Evolutionary conservation across 2,113 vertebrate species (phyloP), one percentile per base, ranked within the genome.

Genomic region (Malurus alboscapulatus): DNA sequence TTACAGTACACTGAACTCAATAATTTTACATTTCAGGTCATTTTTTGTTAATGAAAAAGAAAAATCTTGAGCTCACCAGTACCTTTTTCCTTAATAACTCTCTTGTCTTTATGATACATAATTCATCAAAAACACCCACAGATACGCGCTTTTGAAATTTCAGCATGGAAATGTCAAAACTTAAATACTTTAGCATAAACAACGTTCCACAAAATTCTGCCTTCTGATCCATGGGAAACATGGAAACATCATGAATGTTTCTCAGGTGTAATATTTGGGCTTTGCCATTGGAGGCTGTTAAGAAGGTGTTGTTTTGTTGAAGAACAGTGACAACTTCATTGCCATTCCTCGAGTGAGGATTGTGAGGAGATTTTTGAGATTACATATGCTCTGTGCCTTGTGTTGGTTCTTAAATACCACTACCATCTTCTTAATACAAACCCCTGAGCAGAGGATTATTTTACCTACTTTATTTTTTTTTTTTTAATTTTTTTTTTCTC

Each of bases 31-130:
- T 84, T 96, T 91, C 45, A 29, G 79, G 81, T 94, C 4, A 40
- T 57, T 93, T 96, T 95, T 95, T 71, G 78, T 85, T 96, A 91
- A 81, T 81, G 68, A 73, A 95, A 94, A 91, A 14, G 22, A 87
- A 68, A 90, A 44, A 18, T 26, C 53, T 79, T 90, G 38, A 77
- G 27, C 54, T 95, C 44, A 63, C 48, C 59, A 84, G 40, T 80
- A n/a, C 30, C 27, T 88, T 86, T 90, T 69, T 48, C 62, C 62
- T 22, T 62, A 76, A 55, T n/a, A 63, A 30, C 18, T 68, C 26
- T 34, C 25, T 75, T 76, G 24, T 91, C 47, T 91, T 85, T 90
- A 18, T 92, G 72, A 51, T 83, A 80, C 10, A 48, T 74, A 90
- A 90, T 92, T 74, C 44, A 34, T 91, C 67, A 79, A 69, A 88